Base-by-base conservation (phyloP, 37 sponge, comb jelly and placozoan species). In the Mnemiopsis leidyi region DNA sequence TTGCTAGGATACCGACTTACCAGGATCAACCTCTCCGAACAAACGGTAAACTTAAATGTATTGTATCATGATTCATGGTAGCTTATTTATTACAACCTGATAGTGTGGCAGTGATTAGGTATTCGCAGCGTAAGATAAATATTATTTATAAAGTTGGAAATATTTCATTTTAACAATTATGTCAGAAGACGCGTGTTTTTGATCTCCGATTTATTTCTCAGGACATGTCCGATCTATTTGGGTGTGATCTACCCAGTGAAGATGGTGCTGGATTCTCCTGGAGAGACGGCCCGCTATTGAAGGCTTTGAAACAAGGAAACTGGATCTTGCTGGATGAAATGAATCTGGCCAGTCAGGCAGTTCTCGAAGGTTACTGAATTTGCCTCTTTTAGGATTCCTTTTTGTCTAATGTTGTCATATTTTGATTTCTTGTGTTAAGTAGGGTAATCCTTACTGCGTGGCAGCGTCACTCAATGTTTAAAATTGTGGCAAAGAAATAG, bases 251-350 rank as follows among this genome's bases (percentile, higher is more conserved):
- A 7, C 99, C 99, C 35, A 94, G 93, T 33, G 99, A 99, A 94
- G 94, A 95, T 48, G 94, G 94, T 0, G 67, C 39, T 33, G 93
- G 95, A 38, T 99, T 99, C 93, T 93, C 92, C 0, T 99, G 99
- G 99, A 94, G 97, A 39, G 99, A 99, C 68, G 99, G 99, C 7
- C 99, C 99, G 0, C 96, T 97, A 36, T 94, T 99, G 13, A 95
- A 92, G 3, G 99, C 99, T n/a, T 82, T 99, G 67, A 97, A 94
- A 69, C 93, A 40, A 25, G 97, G 97, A 21, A 90, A 96, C 69
- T 99, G 99, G 99, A 95, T 99, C 18, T 39, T 99, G 25, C 76
- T 99, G 34, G 99, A 99, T 94, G 99, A 99, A 96, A 95, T 99
- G 95, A 99, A 99, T 68, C 92, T 99, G 16, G 99, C 99, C 0